Conservation (phyloP, 1,140 invertebrate species). For the Drosophila mauritiana region DNA sequence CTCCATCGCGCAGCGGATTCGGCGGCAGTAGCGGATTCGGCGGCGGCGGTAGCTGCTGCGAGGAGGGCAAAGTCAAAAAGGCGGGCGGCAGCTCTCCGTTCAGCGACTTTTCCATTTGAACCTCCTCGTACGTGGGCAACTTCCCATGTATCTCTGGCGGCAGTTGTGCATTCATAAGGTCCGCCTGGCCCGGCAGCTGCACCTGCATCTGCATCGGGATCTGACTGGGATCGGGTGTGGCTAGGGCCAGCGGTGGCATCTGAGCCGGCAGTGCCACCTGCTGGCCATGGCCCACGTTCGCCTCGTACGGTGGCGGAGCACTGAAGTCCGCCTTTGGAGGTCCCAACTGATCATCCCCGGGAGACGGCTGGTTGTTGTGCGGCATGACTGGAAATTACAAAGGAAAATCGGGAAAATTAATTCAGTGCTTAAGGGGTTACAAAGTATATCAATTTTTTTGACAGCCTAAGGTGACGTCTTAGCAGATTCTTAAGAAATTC, state of each 20-base stretch:
- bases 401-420: neutral
- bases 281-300: conserved; percentile 49
- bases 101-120: conserved; percentile 92
- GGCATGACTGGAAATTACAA: conserved; percentile 59
- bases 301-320: conserved; percentile 92
- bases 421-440: neutral
- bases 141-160: conserved; percentile 87
- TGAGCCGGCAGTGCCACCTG: conserved; percentile 54
- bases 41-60: conserved; percentile 69
- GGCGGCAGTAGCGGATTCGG: conserved; percentile 69
- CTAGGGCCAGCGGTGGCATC: conserved; percentile 50
- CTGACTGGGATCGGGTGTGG: conserved; percentile 32
- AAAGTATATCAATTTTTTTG: neutral
- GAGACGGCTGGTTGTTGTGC: conserved; percentile 68
- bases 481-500: too few relatives aligned
- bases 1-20: conserved; percentile 84
- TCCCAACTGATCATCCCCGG: conserved; percentile 87
- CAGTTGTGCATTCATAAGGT: conserved; percentile 39
- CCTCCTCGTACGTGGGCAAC: conserved; percentile 95
- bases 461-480: neutral
- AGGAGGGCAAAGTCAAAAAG: conserved; percentile 68
- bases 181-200: conserved; percentile 43
- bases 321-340: conserved; percentile 92
- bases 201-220: conserved; percentile 20
- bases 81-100: conserved; percentile 87